These are phyloP conservation scores for Tringa solitaria DNA, from an alignment of 2,113 vertebrate genomes.

Conservation along the genomic window DNA sequence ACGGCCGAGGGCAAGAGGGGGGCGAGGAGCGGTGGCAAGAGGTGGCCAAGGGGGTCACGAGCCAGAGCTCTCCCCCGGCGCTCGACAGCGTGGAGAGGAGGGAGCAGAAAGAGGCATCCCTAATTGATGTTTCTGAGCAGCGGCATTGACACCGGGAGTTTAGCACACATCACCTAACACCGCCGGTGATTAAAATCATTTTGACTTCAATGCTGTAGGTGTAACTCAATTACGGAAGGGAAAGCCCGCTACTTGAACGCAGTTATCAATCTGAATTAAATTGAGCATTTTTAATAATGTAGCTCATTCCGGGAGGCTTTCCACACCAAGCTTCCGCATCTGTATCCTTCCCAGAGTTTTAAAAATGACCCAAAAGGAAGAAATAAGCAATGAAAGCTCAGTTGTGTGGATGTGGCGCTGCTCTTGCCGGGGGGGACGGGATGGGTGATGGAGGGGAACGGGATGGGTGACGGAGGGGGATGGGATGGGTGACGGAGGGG, in stretches of 20 bases:
- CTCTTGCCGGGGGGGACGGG: neutral
- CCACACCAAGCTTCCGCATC: neutral
- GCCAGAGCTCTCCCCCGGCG: accelerated
- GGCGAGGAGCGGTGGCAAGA: neutral
- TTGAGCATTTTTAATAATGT: neutral
- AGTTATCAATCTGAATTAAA: conserved; percentile 50
- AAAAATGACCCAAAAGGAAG: neutral
- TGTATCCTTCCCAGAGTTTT: neutral
- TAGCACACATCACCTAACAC: neutral
- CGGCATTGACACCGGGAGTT: neutral
- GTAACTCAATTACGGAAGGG: neutral
- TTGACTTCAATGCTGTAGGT: neutral
- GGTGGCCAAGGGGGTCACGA: accelerated
- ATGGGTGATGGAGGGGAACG: neutral
- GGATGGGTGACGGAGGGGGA: neutral
- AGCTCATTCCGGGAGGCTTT: neutral
- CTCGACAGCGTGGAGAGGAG: accelerated
- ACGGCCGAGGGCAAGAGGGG: neutral
- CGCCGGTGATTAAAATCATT: neutral
- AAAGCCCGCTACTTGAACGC: neutral
- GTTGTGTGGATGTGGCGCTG: neutral
- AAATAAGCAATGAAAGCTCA: neutral
- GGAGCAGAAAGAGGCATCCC: neutral
- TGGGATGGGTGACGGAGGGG: accelerated
- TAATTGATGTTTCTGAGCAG: neutral